A percentile compares a stretch with the other conserved stretches of the same genome.
These are phyloP conservation scores for Colinus virginianus DNA, from an alignment of 2,113 vertebrate species.

Conservation along the genomic window DNA sequence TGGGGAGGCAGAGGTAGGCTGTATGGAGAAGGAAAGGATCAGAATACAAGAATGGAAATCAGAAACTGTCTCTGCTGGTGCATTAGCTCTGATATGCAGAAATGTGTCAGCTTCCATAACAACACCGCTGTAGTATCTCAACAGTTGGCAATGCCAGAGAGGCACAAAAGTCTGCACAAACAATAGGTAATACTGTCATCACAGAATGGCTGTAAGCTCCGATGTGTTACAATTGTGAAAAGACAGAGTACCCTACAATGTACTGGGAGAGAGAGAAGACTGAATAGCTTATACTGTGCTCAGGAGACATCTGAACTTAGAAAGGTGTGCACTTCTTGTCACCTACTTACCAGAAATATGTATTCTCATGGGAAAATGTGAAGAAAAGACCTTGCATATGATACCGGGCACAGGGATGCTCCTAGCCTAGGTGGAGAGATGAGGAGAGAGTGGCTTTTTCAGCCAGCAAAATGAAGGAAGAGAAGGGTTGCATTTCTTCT, in stretches of 20 bases:
- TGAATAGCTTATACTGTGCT: not conserved
- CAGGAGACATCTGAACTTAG: not conserved
- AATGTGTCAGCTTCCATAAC: not conserved
- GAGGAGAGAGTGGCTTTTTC: not conserved
- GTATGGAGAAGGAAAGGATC: not conserved
- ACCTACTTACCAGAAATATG: not conserved
- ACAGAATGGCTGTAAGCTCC: not conserved
- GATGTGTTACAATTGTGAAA: not conserved
- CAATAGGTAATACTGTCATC: not conserved
- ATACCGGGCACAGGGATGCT: not conserved
- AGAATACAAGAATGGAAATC: not conserved
- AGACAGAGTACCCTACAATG: not conserved
- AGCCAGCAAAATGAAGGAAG: not conserved
- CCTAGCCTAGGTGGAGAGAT: not conserved
- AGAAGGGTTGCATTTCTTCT: not conserved
- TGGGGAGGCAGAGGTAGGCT: not conserved
- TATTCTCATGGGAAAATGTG: not conserved
- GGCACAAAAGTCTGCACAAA: not conserved
- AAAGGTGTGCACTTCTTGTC: not conserved
- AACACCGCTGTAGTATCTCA: not conserved
- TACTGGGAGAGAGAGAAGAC: not conserved
- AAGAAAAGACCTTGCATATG: not conserved
- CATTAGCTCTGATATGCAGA: not conserved
- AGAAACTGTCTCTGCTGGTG: not conserved
- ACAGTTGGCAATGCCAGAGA: not conserved